Conservation (phyloP, 2,888 invertebrate species). For the Eudasyphora cyanicolor region DNA sequence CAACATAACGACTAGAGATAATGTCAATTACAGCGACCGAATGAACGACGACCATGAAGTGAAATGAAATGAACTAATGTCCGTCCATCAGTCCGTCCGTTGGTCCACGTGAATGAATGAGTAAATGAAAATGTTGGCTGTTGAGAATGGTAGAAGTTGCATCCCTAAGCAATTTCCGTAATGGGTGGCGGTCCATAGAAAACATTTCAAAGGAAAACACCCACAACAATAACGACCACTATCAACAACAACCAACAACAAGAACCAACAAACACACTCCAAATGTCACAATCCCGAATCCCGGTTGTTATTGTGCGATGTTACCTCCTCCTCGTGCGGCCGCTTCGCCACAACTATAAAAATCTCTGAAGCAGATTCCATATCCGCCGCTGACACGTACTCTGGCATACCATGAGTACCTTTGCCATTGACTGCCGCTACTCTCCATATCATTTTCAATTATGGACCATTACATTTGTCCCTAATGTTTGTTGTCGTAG, state of each 20-base stretch:
- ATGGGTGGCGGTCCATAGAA: constrained; percentile 20
- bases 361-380: constrained; percentile 54
- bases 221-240: constrained; percentile 54
- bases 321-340: background rate
- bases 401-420: constrained; percentile 33
- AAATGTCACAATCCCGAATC: constrained; percentile 3
- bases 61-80: constrained; percentile 10
- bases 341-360: constrained; percentile 17
- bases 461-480: constrained; percentile 44
- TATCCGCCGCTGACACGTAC: constrained; percentile 36
- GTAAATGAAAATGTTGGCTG: constrained; percentile 1
- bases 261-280: too few relatives aligned
- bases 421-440: constrained; percentile 14
- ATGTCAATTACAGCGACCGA: constrained; percentile 51
- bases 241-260: constrained; percentile 49
- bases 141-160: constrained; percentile 27
- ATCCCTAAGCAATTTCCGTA: constrained; percentile 64
- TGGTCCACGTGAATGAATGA: background rate
- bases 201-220: constrained; percentile 53
- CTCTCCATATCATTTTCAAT: constrained; percentile 57
- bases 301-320: constrained; percentile 15
- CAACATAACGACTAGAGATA: constrained; percentile 36
- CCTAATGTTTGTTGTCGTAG: background rate
- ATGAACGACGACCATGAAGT: constrained; percentile 24
- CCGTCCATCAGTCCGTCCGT: too few relatives aligned